Evolutionary conservation across 1,140 invertebrate genomes (phyloP).

Genomic region (Cyclargus thomasi): DNA sequence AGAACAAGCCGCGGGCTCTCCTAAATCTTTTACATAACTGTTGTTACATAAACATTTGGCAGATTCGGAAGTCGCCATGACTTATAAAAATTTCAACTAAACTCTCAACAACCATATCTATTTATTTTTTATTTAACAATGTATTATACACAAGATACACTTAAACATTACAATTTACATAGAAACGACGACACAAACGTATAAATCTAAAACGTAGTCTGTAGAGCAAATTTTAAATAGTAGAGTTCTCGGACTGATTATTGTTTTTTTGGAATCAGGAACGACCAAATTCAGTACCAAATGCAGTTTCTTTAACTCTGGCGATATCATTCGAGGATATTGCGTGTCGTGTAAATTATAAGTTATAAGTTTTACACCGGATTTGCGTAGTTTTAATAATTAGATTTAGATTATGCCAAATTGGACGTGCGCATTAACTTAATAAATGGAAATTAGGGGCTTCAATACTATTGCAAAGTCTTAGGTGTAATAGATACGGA

Average conservation of each 20-base stretch:
- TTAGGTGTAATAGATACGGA: background rate
- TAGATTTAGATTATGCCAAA: background rate
- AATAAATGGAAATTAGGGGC: background rate
- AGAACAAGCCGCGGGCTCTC: background rate
- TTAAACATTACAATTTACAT: too few relatives aligned
- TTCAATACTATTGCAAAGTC: background rate
- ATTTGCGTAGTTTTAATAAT: background rate
- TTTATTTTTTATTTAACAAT: too few relatives aligned
- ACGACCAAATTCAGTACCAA: too few relatives aligned
- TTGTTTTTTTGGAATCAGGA: too few relatives aligned
- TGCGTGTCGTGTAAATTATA: background rate
- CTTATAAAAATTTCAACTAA: too few relatives aligned
- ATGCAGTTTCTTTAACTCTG: background rate
- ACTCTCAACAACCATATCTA: too few relatives aligned
- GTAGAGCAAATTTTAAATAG: too few relatives aligned
- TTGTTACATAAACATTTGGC: background rate
- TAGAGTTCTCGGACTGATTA: too few relatives aligned
- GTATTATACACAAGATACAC: too few relatives aligned
- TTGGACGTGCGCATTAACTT: background rate
- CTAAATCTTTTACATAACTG: constrained; percentile 1
- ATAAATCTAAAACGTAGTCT: background rate
- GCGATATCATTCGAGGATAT: background rate
- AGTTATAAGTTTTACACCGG: background rate
- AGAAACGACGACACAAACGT: too few relatives aligned
- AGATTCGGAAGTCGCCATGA: background rate